These are phyloP conservation scores for Odontocerum albicorne DNA, from an alignment of 2,888 invertebrate species.

Conservation along the genomic window DNA sequence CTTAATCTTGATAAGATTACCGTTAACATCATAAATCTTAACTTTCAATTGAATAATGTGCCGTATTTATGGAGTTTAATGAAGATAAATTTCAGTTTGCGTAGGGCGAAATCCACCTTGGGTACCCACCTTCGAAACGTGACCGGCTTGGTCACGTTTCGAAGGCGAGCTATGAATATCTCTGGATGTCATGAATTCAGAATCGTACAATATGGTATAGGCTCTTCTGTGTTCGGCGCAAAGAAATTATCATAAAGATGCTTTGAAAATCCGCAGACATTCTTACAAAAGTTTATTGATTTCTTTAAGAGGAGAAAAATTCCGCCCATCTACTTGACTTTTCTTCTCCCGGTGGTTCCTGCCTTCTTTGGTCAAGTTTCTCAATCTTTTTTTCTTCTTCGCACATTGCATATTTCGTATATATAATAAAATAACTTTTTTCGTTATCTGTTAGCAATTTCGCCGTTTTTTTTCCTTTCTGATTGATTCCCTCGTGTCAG, in stretches of 20 bases:
- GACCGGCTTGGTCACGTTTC: not conserved
- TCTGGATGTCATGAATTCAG: not conserved
- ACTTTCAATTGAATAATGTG: not conserved
- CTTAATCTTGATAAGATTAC: not conserved
- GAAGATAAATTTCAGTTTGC: not conserved
- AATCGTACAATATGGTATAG: not conserved
- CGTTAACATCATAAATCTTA: not conserved
- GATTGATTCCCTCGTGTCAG: no score
- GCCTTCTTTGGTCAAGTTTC: no score
- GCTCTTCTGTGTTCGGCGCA: not conserved
- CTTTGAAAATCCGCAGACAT: constrained; percentile 1
- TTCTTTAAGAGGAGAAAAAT: no score
- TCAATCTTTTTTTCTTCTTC: no score
- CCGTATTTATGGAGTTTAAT: not conserved
- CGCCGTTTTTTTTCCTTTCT: no score
- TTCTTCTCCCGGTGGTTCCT: no score
- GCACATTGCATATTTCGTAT: no score
- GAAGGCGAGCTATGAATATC: not conserved
- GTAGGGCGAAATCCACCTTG: not conserved
- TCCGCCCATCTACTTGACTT: no score
- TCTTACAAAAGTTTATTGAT: no score
- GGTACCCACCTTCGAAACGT: no score
- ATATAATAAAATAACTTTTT: no score
- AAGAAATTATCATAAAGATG: not conserved
- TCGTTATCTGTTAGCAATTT: no score